Evolutionary conservation across 2,797 vertebrate genomes (phyloP).

Genomic region (Crypturellus tataupa): DNA sequence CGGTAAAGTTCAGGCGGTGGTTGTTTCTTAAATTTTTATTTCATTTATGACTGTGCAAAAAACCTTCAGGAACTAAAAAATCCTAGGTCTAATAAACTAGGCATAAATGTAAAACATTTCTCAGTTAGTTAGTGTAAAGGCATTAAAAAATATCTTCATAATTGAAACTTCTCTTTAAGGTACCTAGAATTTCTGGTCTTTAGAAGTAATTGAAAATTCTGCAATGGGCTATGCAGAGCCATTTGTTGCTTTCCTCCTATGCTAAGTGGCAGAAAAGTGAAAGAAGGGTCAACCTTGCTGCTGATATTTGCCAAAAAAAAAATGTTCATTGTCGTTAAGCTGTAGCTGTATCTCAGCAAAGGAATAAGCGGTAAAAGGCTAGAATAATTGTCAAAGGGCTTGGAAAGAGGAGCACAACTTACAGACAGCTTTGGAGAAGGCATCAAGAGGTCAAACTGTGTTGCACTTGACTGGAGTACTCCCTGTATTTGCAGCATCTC

Average conservation of each 20-base stretch:
- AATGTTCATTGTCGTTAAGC: neutral
- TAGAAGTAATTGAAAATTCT: neutral
- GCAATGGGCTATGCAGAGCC: neutral
- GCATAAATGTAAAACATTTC: neutral
- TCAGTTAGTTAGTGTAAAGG: neutral
- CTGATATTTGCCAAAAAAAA: neutral
- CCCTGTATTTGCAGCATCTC: neutral
- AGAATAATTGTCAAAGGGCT: neutral
- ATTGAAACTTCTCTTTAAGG: neutral
- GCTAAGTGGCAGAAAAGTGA: neutral
- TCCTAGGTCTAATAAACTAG: neutral
- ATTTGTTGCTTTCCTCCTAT: neutral
- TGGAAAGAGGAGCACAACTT: neutral
- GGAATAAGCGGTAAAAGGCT: neutral
- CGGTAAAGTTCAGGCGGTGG: too few relatives aligned
- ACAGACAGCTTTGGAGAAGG: neutral
- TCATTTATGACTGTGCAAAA: neutral
- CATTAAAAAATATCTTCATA: neutral
- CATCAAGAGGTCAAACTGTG: neutral
- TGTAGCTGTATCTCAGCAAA: neutral
- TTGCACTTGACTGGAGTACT: neutral
- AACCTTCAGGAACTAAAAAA: neutral
- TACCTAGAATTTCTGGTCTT: neutral
- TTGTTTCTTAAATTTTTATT: neutral
- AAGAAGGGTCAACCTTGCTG: neutral